These are phyloP conservation scores for Drusus annulatus DNA, from an alignment of 1,140 invertebrate genomes.

Conservation along the genomic window DNA sequence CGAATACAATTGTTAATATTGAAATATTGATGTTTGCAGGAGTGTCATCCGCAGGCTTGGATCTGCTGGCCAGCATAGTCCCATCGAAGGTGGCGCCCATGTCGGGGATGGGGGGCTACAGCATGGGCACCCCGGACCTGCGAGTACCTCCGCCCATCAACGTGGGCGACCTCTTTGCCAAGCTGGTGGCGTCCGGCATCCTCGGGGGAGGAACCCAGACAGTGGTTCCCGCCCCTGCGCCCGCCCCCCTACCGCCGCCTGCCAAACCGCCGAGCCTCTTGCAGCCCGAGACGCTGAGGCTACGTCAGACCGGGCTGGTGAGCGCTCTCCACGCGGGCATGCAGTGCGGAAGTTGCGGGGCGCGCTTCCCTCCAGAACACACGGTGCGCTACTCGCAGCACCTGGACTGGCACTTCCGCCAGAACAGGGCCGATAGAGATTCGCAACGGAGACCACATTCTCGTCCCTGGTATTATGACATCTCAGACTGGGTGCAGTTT, in stretches of 20 bases:
- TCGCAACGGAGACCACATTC: conserved; percentile 86
- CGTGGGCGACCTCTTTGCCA: conserved; percentile 87
- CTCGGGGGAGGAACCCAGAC: conserved; percentile 59
- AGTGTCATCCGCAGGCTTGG: conserved; percentile 65
- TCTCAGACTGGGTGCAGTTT: conserved; percentile 94
- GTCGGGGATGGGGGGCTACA: conserved; percentile 72
- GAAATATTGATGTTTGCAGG: not conserved
- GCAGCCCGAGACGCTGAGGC: conserved; percentile 82
- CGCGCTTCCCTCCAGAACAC: conserved; percentile 89
- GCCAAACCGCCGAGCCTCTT: conserved; percentile 72
- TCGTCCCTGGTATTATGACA: conserved; percentile 90
- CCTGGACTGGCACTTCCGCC: conserved; percentile 97
- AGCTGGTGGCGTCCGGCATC: conserved; percentile 88
- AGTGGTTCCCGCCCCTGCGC: conserved; percentile 33
- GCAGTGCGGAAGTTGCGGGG: conserved; percentile 95
- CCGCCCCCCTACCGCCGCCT: not conserved
- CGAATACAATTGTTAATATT: too few relatives aligned
- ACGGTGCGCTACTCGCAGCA: conserved; percentile 93
- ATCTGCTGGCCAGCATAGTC: conserved; percentile 77
- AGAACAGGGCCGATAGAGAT: conserved; percentile 91
- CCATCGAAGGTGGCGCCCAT: conserved; percentile 74
- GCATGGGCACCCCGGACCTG: conserved; percentile 52
- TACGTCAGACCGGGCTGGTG: conserved; percentile 80
- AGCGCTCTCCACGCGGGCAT: conserved; percentile 86
- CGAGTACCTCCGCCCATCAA: conserved; percentile 73